Conservation (phyloP, 2,888 invertebrate genomes). For the Slavum lentiscoides region DNA sequence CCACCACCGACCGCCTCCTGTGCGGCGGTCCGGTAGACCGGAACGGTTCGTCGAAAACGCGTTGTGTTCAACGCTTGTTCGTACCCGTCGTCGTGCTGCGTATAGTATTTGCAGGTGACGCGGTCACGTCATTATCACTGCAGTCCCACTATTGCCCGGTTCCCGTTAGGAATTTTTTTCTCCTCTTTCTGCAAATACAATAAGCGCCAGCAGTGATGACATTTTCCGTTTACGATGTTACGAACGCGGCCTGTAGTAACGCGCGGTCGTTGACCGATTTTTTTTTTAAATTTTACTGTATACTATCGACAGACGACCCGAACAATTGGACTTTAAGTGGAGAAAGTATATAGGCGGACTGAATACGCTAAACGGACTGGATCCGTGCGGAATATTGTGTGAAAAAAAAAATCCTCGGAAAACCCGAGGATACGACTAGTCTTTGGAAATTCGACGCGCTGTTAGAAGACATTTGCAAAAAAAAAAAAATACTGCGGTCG, state of each 20-base stretch:
- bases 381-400: not conserved
- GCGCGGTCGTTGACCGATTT: constrained; percentile 2
- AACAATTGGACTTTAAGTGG: not conserved
- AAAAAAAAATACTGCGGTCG: no score
- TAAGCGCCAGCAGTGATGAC: no score
- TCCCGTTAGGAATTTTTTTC: no score
- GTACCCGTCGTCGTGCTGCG: not conserved
- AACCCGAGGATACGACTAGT: no score
- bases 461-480: no score
- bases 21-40: not conserved
- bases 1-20: not conserved
- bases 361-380: not conserved
- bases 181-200: no score
- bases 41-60: constrained; percentile 33
- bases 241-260: not conserved
- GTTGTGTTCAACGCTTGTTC: constrained; percentile 19
- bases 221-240: no score
- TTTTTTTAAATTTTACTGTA: not conserved
- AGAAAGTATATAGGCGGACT: constrained; percentile 28
- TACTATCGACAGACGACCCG: not conserved
- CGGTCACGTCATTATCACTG: not conserved
- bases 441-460: no score
- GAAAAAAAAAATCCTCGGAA: not conserved
- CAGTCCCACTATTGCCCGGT: no score
- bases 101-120: not conserved